Conservation (phyloP, 1,140 invertebrate genomes). For the Drosophila erecta region DNA sequence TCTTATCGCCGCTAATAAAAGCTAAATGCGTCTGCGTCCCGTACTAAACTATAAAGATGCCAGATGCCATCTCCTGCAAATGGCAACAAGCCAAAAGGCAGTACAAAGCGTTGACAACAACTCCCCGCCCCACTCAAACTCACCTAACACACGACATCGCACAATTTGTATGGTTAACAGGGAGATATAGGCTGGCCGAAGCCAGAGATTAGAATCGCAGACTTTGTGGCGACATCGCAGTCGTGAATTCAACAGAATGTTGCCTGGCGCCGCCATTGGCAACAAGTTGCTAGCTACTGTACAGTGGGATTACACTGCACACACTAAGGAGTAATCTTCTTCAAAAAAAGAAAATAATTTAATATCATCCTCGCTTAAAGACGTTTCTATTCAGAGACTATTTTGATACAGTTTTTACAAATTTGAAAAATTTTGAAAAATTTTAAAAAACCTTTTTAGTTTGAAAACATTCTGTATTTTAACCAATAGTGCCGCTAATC, state of each 20-base stretch:
- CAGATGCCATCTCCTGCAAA: slow-evolving; percentile 33
- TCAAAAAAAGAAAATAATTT: neutral
- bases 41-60: slow-evolving; percentile 33
- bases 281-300: slow-evolving; percentile 63
- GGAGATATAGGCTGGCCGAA: slow-evolving; percentile 33
- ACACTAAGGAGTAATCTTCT: neutral
- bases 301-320: slow-evolving; percentile 11
- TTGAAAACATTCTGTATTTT: no score
- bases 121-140: neutral
- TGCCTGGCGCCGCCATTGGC: slow-evolving; percentile 57
- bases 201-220: slow-evolving; percentile 73
- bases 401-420: no score
- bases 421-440: no score
- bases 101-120: slow-evolving; percentile 30
- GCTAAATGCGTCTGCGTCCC: slow-evolving; percentile 32
- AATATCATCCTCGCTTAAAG: no score
- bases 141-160: slow-evolving; percentile 37
- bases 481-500: no score
- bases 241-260: slow-evolving; percentile 41
- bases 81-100: slow-evolving; percentile 32
- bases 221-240: slow-evolving; percentile 58
- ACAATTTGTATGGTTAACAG: slow-evolving; percentile 60
- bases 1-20: slow-evolving; percentile 30
- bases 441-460: no score
- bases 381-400: no score